Base-by-base conservation (phyloP, 2,888 invertebrate species). In the Neoscelio sp. region DNA sequence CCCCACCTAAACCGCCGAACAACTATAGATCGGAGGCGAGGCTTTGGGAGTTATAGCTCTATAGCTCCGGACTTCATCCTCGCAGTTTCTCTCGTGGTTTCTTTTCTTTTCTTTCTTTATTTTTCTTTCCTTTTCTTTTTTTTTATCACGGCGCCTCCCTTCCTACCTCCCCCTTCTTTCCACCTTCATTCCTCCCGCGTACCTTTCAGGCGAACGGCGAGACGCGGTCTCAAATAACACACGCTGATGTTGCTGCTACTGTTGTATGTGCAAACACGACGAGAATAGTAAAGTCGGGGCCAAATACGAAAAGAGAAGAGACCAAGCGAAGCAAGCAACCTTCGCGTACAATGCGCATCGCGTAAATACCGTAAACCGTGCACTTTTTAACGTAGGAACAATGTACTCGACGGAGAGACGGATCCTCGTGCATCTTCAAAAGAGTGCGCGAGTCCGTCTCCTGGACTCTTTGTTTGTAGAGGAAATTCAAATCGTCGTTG, bases 1-100 rank as follows among this genome's bases (percentile, higher is more conserved):
- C 75, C 75, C 79, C 79, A 75, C 58, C 79, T 71, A 75, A 75
- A 79, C 79, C 79, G 71, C 74, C 75, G 52, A 48, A 26, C 65
- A 56, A 74, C 62, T 62, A 20, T 60, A 35, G 50, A 56, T 42
- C 62, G 38, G 20, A 62, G 58, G 42, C 76, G 42, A 48, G 56
- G 65, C 70, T 56, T 33, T 28, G 26, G 50, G 65, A 71, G 65
- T 78, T 78, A 78, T 78, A 78, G 71, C 71, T 78, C 60, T 35
- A 65, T 35, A 40, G 77, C 70, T 77, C 65, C 58, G 77, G 77
- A 60, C 58, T 71, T 65, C 58, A 65, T 77, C 52, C 71, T 42
- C 46, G 52, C 74, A 62, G 62, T 67, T 75, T 52, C 70, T 64
- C 65, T 35, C 48, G 54, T 17, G 48, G 54, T 60, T 67, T 62